Base-by-base conservation (phyloP, 1,140 invertebrate genomes). In the Zaprionus nigranus region DNA sequence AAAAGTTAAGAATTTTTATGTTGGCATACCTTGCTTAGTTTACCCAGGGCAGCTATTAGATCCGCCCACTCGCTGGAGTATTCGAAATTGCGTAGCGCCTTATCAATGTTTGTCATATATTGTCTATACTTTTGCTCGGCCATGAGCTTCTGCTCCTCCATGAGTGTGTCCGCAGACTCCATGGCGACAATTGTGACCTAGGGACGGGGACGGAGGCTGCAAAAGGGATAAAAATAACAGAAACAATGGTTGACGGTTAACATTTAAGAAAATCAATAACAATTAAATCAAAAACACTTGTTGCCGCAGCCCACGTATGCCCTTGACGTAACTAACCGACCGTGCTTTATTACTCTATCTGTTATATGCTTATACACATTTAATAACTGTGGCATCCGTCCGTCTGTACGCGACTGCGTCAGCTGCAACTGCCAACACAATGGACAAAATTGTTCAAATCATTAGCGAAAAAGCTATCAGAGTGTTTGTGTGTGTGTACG, bases 11-110 rank as follows among this genome's bases (percentile, higher is more conserved):
- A 22, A 24, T 13, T 9, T 4, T 24, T 38, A 15, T 65, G 22
- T 28, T n/a, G 15, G 22, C 69, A 82, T 94, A 97, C 98, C 94
- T 98, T 99, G 91, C 98, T 98, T 17, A 99, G 94, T 94, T 99
- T 99, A 73, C 96, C 97, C 53, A 99, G 93, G 22, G 98, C 97
- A 61, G 97, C 97, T 81, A 99, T 99, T 26, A 99, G 94, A 94
- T 99, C 98, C 71, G 98, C 97, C 98, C 98, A 99, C 95, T 99
- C 98, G 86, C 96, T 97, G 22, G 97, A 98, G 82, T 97, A 97
- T 90, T 99, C 98, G 94, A 99, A 99, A 93, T 95, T 97, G 90
- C 97, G 98, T 26, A 99, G 93, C 40, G 97, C 97, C 93, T 98
- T 98, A 86, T 99, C 98, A 46, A 99, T 95, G 46, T 95, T 95